Base-by-base conservation (phyloP, 1,140 invertebrate genomes). In the Lineus longissimus region DNA sequence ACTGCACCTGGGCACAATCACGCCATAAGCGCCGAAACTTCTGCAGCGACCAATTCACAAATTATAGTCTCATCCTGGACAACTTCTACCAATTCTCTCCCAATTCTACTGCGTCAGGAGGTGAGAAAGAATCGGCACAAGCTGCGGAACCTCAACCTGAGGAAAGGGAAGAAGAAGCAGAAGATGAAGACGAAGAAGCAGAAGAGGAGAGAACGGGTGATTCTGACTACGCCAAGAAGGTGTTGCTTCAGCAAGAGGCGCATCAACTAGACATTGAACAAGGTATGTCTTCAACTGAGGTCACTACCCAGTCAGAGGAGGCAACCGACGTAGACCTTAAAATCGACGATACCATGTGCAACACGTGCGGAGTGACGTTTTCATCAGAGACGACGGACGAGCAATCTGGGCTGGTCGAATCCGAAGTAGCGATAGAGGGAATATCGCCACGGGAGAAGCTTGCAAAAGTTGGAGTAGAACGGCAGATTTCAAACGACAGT, bases 291-390 rank as follows among this genome's bases (percentile, higher is more conserved):
- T 4, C 4, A 4, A 36, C 6, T 36, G 4, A 7, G 33, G 6
- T 15, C 33, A 7, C 33, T 15, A 36, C 4, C 33, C 4, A 36
- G 33, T 15, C 33, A 36, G 15, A 36, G 6, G 4, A 36, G 4
- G 33, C 4, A 36, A 15, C 4, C 15, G 33, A 36, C 6, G 33
- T 36, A 36, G 15, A 36, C 33, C 15, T 36, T 7, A 4, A 7
- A 29, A 57, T 25, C 13, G 55, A 57, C 27, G 30, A 57, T 19
- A 29, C 55, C 23, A 57, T 57, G 55, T 57, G 55, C 27, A 31
- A 31, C 9, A 29, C n/a, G 2, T 57, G 55, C 27, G 19, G 30
- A 29, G 19, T 57, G 2, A 27, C 7, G 7, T 57, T 36, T 36
- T 15, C 33, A 36, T 36, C 33, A 7, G 6, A 36, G 15, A 7